Evolutionary conservation across 30 jellyfish, hydroid and myxozoan genomes (phyloP), one percentile per base, ranked within the genome.

Genomic region (Aurelia sp.): DNA sequence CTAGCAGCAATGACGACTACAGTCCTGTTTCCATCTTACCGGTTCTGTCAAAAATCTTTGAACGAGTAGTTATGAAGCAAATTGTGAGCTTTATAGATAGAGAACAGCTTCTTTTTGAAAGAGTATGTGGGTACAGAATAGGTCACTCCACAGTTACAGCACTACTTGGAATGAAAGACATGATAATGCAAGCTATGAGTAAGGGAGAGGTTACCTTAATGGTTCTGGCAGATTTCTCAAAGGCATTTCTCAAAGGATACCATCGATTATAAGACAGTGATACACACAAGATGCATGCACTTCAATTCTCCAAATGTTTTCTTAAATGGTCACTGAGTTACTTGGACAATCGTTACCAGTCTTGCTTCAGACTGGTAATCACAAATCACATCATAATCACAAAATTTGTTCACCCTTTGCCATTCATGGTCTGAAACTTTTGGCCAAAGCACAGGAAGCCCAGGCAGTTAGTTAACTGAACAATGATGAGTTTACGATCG

Each of bases 231-330:
- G 97, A 90, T 78, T 90, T 63, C 90, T 90, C 94, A 53, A 81
- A 90, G 44, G 91, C 97, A 61, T 90, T 90, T 58, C n/a, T n/a
- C n/a, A n/a, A n/a, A n/a, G n/a, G 95, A 90, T 48, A 82, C 97
- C 48, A 85, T 82, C 80, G 83, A 74, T 22, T 74, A 67, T 75
- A 51, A 65, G 72, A 76, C 81, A 13, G 20, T 87, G 86, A 66
- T 87, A n/a, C n/a, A 77, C 74, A 40, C n/a, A 76, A 76, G 88
- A 66, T 76, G 91, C 91, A 78, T 69, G 74, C 80, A 57, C 83
- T 87, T 63, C 78, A 82, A n/a, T 87, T 77, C 91, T 78, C 91
- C 76, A 77, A 78, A 67, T 50, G 87, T 51, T 87, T 87, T 69
- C 77, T 87, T 1, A 76, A 78, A 66, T 76, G 91, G 96, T 27